Conservation (phyloP, 2,888 invertebrate species). For the Platycheirus albimanus region DNA sequence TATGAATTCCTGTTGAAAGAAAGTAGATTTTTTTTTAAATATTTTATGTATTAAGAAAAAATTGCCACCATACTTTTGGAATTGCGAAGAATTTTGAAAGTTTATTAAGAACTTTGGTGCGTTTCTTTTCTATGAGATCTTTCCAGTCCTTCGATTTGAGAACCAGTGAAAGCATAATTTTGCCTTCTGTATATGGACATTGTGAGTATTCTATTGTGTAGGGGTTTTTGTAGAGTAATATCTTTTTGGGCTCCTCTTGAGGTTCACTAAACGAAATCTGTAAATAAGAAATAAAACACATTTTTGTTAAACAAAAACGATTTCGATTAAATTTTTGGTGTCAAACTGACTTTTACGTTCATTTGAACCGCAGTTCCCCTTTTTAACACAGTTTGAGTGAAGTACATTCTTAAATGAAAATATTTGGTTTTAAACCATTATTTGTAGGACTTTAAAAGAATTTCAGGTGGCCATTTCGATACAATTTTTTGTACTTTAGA, state of each 20-base stretch:
- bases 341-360: too few species aligned
- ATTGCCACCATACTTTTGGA: slow-evolving; percentile 79
- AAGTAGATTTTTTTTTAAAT: not conserved
- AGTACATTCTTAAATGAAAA: too few species aligned
- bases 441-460: too few species aligned
- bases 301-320: too few species aligned
- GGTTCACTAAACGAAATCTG: slow-evolving; percentile 55
- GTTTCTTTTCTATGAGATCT: slow-evolving; percentile 79
- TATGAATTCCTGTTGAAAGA: slow-evolving; percentile 79
- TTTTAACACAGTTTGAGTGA: too few species aligned
- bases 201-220: slow-evolving; percentile 67
- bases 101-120: slow-evolving; percentile 80
- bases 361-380: too few species aligned
- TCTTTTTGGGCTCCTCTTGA: slow-evolving; percentile 60
- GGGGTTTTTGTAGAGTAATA: slow-evolving; percentile 55
- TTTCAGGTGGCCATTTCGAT: too few species aligned
- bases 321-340: too few species aligned
- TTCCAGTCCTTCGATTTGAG: slow-evolving; percentile 80
- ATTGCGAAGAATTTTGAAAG: slow-evolving; percentile 82
- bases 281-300: not conserved
- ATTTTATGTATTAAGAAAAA: not conserved
- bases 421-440: too few species aligned
- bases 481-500: too few species aligned
- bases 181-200: slow-evolving; percentile 80
- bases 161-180: slow-evolving; percentile 81